phyloP scores from a whole-genome alignment of 2,888 invertebrate species.

The Drosophila neotestacea region DNA sequence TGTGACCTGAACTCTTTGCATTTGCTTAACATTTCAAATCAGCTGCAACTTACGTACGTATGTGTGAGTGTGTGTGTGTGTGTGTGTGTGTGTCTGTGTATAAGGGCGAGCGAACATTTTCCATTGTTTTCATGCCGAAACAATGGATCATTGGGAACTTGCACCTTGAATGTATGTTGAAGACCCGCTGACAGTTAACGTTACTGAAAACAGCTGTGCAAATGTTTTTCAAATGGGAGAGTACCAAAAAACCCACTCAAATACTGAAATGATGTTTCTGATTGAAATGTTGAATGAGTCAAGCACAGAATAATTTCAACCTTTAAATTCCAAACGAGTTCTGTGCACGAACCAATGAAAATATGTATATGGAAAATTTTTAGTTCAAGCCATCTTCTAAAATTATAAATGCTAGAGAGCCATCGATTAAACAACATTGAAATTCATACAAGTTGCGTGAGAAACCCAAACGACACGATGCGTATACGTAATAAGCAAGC shows the following conservation, averaged over 20 bases:
- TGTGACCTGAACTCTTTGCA: slow-evolving; percentile 80
- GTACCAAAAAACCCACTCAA: slow-evolving; percentile 11
- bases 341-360: not conserved
- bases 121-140: slow-evolving; percentile 59
- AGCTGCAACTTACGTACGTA: slow-evolving; percentile 39
- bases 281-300: slow-evolving; percentile 5
- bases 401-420: not conserved
- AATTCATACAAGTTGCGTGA: slow-evolving; percentile 12
- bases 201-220: slow-evolving; percentile 66
- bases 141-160: slow-evolving; percentile 72
- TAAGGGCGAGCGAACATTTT: slow-evolving; percentile 65
- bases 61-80: slow-evolving; percentile 5
- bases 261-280: slow-evolving; percentile 13
- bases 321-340: not conserved
- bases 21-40: slow-evolving; percentile 67
- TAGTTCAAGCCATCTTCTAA: not conserved
- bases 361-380: slow-evolving; percentile 2
- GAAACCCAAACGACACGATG: slow-evolving; percentile 20
- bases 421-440: not conserved
- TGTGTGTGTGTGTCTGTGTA: slow-evolving; percentile 34
- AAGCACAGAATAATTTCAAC: not conserved
- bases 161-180: slow-evolving; percentile 74
- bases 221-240: slow-evolving; percentile 38
- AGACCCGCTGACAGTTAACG: slow-evolving; percentile 38
- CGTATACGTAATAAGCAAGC: slow-evolving; percentile 55